These are phyloP conservation scores for Syngnathus typhle DNA, from an alignment of 2,113 vertebrate species.

Conservation along the genomic window DNA sequence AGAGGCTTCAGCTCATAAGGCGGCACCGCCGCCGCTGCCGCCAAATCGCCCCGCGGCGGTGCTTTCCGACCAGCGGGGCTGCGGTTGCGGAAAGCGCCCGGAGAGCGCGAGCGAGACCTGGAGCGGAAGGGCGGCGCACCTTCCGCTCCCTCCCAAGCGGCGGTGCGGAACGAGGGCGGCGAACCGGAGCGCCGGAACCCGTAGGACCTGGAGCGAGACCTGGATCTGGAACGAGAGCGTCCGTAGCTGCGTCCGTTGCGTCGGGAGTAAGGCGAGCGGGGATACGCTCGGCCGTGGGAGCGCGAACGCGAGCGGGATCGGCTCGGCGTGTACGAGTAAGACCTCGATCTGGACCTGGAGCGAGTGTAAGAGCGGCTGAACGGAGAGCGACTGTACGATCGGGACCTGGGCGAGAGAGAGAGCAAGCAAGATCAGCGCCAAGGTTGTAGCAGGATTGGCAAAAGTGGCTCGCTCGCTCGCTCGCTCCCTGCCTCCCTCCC, in stretches of 20 bases:
- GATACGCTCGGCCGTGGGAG: slow-evolving; percentile 87
- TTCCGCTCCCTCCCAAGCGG: slow-evolving; percentile 53
- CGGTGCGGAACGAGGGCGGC: slow-evolving; percentile 71
- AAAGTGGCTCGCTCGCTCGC: slow-evolving; percentile 46
- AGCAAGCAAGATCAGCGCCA: neutral
- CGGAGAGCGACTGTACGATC: slow-evolving; percentile 90
- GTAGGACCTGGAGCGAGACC: slow-evolving; percentile 77
- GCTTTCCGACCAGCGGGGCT: slow-evolving; percentile 81
- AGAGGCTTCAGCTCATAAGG: slow-evolving; percentile 83
- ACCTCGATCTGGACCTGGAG: slow-evolving; percentile 77
- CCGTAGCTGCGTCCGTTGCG: slow-evolving; percentile 72
- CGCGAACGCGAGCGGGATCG: slow-evolving; percentile 73
- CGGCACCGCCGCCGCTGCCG: neutral
- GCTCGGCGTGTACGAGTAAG: slow-evolving; percentile 75
- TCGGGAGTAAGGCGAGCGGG: slow-evolving; percentile 81
- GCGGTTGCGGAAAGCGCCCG: slow-evolving; percentile 71
- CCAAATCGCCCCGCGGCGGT: slow-evolving; percentile 73
- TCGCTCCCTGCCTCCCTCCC: too few relatives aligned
- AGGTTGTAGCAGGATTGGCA: neutral
- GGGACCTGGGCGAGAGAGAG: slow-evolving; percentile 73
- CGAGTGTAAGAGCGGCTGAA: slow-evolving; percentile 86
- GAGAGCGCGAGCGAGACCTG: slow-evolving; percentile 81
- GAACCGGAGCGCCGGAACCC: slow-evolving; percentile 88
- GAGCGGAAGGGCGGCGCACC: slow-evolving; percentile 62
- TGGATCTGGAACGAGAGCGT: slow-evolving; percentile 54